Evolutionary conservation across 2,888 invertebrate genomes (phyloP).

Genomic region (Itoplectis maculator): DNA sequence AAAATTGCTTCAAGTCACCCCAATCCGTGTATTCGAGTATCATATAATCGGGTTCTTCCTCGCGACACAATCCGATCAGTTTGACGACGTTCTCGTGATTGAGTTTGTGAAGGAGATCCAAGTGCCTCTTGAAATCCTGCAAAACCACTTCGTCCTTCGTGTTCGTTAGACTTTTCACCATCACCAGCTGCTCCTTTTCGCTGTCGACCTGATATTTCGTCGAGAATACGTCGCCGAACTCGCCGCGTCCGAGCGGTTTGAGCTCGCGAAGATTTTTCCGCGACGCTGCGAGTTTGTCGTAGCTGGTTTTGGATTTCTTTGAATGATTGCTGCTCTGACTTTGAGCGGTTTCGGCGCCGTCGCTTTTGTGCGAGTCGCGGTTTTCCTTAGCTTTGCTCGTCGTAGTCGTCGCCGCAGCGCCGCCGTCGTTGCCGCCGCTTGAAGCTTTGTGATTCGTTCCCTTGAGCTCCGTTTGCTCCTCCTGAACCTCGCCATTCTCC

Average conservation of each 20-base stretch:
- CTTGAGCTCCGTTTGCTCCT: slow-evolving; percentile 84
- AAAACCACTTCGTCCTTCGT: slow-evolving; percentile 92
- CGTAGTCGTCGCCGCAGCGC: slow-evolving; percentile 71
- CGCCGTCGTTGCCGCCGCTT: slow-evolving; percentile 34
- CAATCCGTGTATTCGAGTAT: slow-evolving; percentile 97
- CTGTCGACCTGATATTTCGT: slow-evolving; percentile 87
- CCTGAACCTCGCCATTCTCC: slow-evolving; percentile 82
- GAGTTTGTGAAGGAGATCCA: slow-evolving; percentile 94
- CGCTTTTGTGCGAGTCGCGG: slow-evolving; percentile 88
- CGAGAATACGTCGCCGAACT: slow-evolving; percentile 96
- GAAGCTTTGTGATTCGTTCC: slow-evolving; percentile 82
- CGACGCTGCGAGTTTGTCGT: slow-evolving; percentile 91
- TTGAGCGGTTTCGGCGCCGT: slow-evolving; percentile 88
- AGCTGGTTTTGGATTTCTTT: slow-evolving; percentile 88
- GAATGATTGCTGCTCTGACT: slow-evolving; percentile 87
- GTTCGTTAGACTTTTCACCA: slow-evolving; percentile 92
- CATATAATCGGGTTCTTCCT: slow-evolving; percentile 94
- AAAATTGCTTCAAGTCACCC: slow-evolving; percentile 97
- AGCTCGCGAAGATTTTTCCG: slow-evolving; percentile 90
- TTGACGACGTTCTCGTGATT: slow-evolving; percentile 93
- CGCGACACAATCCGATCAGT: slow-evolving; percentile 92
- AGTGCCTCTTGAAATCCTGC: slow-evolving; percentile 94
- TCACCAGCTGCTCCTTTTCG: slow-evolving; percentile 86
- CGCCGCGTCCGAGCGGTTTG: slow-evolving; percentile 90
- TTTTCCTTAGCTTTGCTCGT: slow-evolving; percentile 82